Evolutionary conservation across 1,140 invertebrate genomes (phyloP).

Genomic region (Laupala kohalensis): DNA sequence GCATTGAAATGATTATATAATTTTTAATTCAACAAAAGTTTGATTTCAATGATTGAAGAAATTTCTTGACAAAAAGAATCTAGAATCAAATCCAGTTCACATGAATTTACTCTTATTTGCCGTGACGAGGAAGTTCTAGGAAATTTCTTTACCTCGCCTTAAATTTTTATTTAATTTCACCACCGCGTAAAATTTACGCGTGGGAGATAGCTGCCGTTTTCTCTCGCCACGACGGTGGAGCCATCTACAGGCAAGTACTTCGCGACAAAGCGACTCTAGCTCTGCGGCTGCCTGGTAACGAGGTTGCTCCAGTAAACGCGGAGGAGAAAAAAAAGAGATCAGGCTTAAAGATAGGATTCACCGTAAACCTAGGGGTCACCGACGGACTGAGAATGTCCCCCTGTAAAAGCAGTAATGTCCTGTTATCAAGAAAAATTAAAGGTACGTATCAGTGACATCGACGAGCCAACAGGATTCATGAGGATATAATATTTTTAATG

Average conservation of each 20-base stretch:
- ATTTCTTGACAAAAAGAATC: too few species aligned
- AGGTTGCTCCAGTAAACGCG: background rate
- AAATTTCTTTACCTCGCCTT: background rate
- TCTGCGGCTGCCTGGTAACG: background rate
- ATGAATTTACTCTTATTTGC: too few species aligned
- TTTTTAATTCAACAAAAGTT: too few species aligned
- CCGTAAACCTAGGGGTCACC: background rate
- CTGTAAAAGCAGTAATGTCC: background rate
- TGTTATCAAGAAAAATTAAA: background rate
- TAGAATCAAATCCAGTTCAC: too few species aligned
- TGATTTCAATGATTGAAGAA: too few species aligned
- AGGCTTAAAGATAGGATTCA: background rate
- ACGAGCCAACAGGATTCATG: too few species aligned
- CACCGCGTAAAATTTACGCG: background rate
- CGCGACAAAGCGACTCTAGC: background rate
- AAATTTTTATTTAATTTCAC: background rate
- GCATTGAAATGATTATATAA: too few species aligned
- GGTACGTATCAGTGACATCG: background rate
- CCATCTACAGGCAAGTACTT: background rate
- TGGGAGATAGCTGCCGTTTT: background rate
- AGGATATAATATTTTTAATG: too few species aligned
- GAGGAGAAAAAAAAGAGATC: background rate
- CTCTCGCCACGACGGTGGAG: background rate
- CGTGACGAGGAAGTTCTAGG: background rate
- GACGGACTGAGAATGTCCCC: too few species aligned